Evolutionary conservation across 2,888 invertebrate genomes (phyloP), one percentile per base, ranked within the genome.

Genomic region (Lasioglossum marginatum): DNA sequence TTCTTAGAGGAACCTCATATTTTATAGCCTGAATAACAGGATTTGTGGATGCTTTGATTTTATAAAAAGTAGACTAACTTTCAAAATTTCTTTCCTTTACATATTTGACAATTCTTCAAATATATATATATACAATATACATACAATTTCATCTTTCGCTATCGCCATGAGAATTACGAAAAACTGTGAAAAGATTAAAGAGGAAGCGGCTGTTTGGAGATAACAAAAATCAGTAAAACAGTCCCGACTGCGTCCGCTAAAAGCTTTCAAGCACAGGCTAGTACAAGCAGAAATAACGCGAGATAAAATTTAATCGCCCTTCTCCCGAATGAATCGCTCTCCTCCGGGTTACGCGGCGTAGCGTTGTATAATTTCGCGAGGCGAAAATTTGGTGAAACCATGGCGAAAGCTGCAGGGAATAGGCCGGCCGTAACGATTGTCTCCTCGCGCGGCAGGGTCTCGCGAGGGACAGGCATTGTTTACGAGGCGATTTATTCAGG

Each of bases 401-500:
- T 31, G 60, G 14, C 31, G 27, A 31, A 6, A 63, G 27, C 63
- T 31, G 63, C 63, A 31, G 63, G 16, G 63, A 63, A 16, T 31
- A 10, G 48, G 48, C 48, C 48, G 19, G 60, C 12, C n/a, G 63
- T 16, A 63, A 63, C 52, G n/a, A 10, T 52, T 52, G 63, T 63
- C 31, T 27, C 60, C 63, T 2, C 14, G 23, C 37, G 10, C 2
- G 52, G 40, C 23, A 12, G 37, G 19, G 27, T 52, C 52, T 37
- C n/a, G 76, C 76, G 12, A 8, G 57, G 10, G 57, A n/a, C 23
- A 45, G 63, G 72, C 63, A 52, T 79, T 77, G 72, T 52, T 73
- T 63, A 40, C 31, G 73, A 37, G 27, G 31, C 66, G 79, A 73
- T 79, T 72, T 73, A 73, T 79, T 82, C 37, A n/a, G 57, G 52